Evolutionary conservation across 1,140 invertebrate genomes (phyloP).

Genomic region (Rhynchophorus ferrugineus): DNA sequence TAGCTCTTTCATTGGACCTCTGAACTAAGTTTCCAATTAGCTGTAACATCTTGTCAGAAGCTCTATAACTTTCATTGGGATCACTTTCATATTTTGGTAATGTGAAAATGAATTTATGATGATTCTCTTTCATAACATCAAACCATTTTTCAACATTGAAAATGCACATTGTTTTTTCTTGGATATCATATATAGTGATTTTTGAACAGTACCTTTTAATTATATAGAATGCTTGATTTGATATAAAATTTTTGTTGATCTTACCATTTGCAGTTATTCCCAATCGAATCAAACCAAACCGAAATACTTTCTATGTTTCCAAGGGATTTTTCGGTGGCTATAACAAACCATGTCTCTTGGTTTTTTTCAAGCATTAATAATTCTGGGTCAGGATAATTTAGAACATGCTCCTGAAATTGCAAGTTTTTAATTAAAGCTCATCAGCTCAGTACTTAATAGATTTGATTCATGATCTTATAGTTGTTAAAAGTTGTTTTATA

Average conservation of each 20-base stretch:
- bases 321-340: slow-evolving; percentile 20
- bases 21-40: slow-evolving; percentile 1
- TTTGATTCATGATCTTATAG: neutral
- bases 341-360: slow-evolving; percentile 26
- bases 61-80: neutral
- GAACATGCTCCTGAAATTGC: slow-evolving; percentile 20
- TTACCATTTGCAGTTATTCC: slow-evolving; percentile 26
- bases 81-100: neutral
- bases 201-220: slow-evolving; percentile 23
- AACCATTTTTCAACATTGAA: slow-evolving; percentile 23
- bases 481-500: neutral
- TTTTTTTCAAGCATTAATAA: slow-evolving; percentile 19
- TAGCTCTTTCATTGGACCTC: neutral
- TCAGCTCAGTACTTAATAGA: neutral
- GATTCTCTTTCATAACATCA: slow-evolving; percentile 1
- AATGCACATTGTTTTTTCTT: slow-evolving; percentile 20
- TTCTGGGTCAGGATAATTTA: slow-evolving; percentile 32
- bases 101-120: slow-evolving; percentile 2
- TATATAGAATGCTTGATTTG: neutral
- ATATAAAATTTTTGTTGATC: neutral
- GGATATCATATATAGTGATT: slow-evolving; percentile 25
- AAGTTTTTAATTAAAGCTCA: neutral
- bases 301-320: slow-evolving; percentile 25
- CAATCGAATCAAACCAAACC: slow-evolving; percentile 28
- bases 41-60: neutral